A percentile compares a stretch with the other conserved stretches of the same genome.
Conservation (phyloP, 2,797 vertebrate species). For the Cyclopterus lumpus region DNA sequence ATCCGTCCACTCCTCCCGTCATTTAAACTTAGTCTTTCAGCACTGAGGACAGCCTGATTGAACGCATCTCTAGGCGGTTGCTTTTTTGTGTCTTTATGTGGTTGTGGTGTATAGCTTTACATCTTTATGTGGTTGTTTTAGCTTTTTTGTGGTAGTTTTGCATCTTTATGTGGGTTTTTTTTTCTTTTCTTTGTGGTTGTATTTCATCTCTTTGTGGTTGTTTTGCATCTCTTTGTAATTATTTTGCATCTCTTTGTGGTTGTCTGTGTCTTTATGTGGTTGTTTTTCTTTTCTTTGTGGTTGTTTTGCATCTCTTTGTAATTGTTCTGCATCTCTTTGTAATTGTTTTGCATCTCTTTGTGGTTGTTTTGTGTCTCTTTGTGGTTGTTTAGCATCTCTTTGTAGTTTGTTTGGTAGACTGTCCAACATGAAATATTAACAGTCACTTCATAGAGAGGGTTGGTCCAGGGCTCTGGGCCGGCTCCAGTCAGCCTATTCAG, state of each 20-base stretch:
- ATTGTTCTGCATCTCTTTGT: no score
- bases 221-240: neutral
- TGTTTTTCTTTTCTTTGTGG: no score
- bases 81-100: neutral
- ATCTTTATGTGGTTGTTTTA: neutral
- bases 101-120: no score
- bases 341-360: no score
- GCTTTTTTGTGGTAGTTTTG: no score
- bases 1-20: slow-evolving; percentile 26
- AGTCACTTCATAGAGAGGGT: neutral
- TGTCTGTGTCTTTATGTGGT: neutral
- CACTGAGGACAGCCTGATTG: slow-evolving; percentile 24
- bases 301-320: no score
- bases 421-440: neutral
- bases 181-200: neutral
- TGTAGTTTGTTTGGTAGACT: neutral
- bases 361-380: no score
- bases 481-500: neutral
- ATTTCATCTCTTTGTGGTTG: neutral
- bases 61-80: neutral
- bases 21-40: slow-evolving; percentile 16
- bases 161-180: no score
- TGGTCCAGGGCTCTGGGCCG: neutral
- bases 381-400: no score
- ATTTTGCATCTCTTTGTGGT: no score